These are phyloP conservation scores for Eucidaris tribuloides DNA, from an alignment of 35 echinoderm and acorn worm species.

Conservation along the genomic window DNA sequence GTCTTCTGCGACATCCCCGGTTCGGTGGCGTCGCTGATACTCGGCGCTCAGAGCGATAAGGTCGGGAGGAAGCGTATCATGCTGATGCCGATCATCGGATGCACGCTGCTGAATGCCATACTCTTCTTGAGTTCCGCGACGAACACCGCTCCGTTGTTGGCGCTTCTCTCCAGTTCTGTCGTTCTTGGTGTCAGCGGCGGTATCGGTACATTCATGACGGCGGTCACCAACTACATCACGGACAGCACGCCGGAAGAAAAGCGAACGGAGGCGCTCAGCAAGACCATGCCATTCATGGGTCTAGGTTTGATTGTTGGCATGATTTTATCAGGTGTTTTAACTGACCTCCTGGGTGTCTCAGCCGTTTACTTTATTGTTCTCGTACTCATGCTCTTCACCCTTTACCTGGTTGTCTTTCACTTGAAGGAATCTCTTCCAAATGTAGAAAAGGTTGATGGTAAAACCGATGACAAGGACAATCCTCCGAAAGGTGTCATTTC, in stretches of 20 bases:
- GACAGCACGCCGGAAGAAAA: slow-evolving; percentile 64
- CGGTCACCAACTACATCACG: slow-evolving; percentile 69
- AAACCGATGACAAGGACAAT: background rate
- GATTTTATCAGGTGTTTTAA: slow-evolving; percentile 54
- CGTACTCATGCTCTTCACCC: background rate
- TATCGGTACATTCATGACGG: slow-evolving; percentile 60
- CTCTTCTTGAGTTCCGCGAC: slow-evolving; percentile 33
- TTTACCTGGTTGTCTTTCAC: slow-evolving; percentile 18
- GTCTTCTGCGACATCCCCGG: slow-evolving; percentile 50
- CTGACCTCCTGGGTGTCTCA: slow-evolving; percentile 31
- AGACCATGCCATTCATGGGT: slow-evolving; percentile 64
- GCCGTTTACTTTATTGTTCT: slow-evolving; percentile 20
- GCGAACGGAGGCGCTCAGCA: slow-evolving; percentile 65
- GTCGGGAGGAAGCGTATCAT: slow-evolving; percentile 68
- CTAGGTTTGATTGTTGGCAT: slow-evolving; percentile 69
- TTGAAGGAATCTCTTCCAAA: background rate
- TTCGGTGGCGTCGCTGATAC: slow-evolving; percentile 56
- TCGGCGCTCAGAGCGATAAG: slow-evolving; percentile 72
- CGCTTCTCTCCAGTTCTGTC: slow-evolving; percentile 28
- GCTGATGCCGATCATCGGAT: slow-evolving; percentile 57
- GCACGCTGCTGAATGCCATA: slow-evolving; percentile 5
- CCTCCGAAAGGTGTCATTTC: background rate
- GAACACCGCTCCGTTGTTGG: background rate
- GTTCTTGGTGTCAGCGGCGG: slow-evolving; percentile 68
- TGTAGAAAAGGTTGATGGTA: background rate